These are phyloP conservation scores for Drosophila borborema DNA, from an alignment of 2,888 invertebrate species.

Conservation along the genomic window DNA sequence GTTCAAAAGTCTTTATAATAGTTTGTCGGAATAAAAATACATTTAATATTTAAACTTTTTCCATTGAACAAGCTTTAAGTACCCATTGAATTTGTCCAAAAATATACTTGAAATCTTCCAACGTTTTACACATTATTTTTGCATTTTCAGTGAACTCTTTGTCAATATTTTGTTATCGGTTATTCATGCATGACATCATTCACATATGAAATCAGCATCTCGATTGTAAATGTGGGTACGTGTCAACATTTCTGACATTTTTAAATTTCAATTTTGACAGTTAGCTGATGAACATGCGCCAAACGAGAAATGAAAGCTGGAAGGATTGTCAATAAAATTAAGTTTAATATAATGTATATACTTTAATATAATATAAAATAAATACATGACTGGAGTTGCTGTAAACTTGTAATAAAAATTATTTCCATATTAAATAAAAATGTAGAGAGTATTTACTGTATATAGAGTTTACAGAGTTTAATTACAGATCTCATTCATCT, in stretches of 20 bases:
- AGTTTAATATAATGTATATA: too few relatives aligned
- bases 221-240: constrained; percentile 40
- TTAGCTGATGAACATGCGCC: constrained; percentile 47
- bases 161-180: constrained; percentile 69
- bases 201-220: constrained; percentile 57
- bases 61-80: not conserved
- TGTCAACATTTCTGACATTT: constrained; percentile 79
- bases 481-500: not conserved
- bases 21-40: too few relatives aligned
- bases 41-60: too few relatives aligned
- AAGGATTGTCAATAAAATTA: not conserved
- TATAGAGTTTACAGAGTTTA: not conserved
- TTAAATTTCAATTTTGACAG: constrained; percentile 79
- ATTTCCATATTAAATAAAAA: too few relatives aligned
- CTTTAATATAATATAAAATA: not conserved
- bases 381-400: too few relatives aligned
- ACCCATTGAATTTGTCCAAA: not conserved
- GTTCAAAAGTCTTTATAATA: too few relatives aligned
- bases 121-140: constrained; percentile 16
- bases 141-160: constrained; percentile 53
- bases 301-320: not conserved
- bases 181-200: constrained; percentile 79
- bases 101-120: not conserved
- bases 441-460: not conserved
- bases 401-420: too few relatives aligned